phyloP scores from a whole-genome alignment of 2,888 invertebrate genomes.

The Nysson spinosus region DNA sequence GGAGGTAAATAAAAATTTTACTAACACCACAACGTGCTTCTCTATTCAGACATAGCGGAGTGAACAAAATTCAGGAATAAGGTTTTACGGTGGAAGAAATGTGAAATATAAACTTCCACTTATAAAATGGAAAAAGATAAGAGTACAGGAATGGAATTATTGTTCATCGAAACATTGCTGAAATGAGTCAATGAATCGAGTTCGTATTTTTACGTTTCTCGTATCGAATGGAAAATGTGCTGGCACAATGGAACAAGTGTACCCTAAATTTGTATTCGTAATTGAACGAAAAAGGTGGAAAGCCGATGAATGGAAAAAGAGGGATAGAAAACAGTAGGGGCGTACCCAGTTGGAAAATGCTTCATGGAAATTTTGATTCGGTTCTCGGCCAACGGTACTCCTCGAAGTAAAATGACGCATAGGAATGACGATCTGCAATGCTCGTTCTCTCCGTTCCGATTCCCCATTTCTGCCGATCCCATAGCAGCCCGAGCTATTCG shows the following conservation, averaged over 20 bases:
- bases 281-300: constrained; percentile 29
- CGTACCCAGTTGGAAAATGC: constrained; percentile 7
- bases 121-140: too few relatives aligned
- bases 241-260: background rate
- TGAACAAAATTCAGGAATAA: too few relatives aligned
- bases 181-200: too few relatives aligned
- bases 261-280: constrained; percentile 42
- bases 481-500: constrained; percentile 21
- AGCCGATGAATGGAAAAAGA: background rate
- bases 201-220: too few relatives aligned
- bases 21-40: too few relatives aligned
- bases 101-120: too few relatives aligned
- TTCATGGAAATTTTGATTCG: constrained; percentile 47
- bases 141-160: too few relatives aligned
- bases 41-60: too few relatives aligned
- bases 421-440: constrained; percentile 46
- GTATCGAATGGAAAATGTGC: too few relatives aligned
- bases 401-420: constrained; percentile 51
- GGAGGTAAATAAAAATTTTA: too few relatives aligned
- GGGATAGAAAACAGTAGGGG: background rate
- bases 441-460: constrained; percentile 47
- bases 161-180: too few relatives aligned
- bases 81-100: too few relatives aligned
- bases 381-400: constrained; percentile 25
- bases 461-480: constrained; percentile 50